Conservation (phyloP, 2,797 vertebrate genomes). For the Australoheros facetus region DNA sequence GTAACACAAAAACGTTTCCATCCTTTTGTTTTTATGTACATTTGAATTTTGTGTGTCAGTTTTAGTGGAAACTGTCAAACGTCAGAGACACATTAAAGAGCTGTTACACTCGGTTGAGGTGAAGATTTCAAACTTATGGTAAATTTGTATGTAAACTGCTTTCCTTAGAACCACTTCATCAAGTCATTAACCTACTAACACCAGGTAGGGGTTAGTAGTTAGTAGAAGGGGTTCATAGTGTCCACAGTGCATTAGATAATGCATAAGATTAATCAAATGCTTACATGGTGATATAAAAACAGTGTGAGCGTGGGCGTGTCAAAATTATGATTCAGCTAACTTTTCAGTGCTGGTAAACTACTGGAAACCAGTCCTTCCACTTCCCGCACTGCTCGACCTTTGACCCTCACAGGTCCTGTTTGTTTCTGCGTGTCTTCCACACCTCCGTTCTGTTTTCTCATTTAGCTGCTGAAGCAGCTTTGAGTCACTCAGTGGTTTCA, state of each 20-base stretch:
- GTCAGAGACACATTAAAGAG: not conserved
- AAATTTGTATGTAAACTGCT: no score
- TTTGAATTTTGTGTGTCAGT: not conserved
- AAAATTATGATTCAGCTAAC: no score
- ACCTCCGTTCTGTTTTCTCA: not conserved
- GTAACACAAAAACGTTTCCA: fast-evolving
- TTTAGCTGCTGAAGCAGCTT: not conserved
- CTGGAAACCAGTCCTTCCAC: constrained; percentile 28
- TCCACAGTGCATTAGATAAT: not conserved
- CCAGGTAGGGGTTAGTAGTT: no score
- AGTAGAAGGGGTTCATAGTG: no score
- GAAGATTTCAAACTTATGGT: not conserved
- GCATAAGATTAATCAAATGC: not conserved
- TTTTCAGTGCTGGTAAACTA: not conserved
- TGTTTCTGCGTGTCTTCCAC: not conserved
- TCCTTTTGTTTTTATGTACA: not conserved
- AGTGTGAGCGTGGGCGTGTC: no score
- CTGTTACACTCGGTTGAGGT: no score
- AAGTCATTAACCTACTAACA: not conserved
- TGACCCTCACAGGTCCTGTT: not conserved
- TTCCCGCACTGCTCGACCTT: not conserved
- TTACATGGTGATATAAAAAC: not conserved
- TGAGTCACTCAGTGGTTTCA: constrained; percentile 11
- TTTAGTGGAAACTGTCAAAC: fast-evolving
- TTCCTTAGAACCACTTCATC: not conserved